Conservation (phyloP, 1,140 invertebrate genomes). For the Bombus difficillimus region DNA sequence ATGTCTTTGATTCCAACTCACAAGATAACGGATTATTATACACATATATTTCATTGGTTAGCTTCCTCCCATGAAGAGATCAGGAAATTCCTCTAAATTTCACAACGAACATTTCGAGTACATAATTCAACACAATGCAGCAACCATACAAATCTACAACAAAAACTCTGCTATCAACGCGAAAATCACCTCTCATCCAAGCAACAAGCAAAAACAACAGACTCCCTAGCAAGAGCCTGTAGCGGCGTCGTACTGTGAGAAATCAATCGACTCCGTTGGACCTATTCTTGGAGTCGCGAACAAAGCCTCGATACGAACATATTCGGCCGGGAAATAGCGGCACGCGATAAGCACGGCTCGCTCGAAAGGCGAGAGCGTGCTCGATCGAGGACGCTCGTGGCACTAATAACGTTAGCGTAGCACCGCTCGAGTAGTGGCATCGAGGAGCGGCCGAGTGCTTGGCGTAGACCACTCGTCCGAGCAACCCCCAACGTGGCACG, state of each 20-base stretch:
- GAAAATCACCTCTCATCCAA: not conserved
- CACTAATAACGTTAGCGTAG: conserved; percentile 71
- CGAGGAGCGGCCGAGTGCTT: conserved; percentile 64
- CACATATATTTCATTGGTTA: no score
- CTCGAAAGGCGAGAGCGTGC: conserved; percentile 57
- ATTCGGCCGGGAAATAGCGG: not conserved
- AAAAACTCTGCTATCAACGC: not conserved
- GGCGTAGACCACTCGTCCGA: conserved; percentile 62
- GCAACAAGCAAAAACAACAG: not conserved
- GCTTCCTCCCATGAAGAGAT: no score
- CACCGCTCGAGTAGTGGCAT: conserved; percentile 33
- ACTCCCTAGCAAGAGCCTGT: not conserved
- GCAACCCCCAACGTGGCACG: conserved; percentile 44
- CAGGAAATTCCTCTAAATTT: no score
- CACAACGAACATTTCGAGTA: no score
- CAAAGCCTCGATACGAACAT: not conserved
- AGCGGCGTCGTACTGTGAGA: conserved; percentile 2
- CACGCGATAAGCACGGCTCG: conserved; percentile 26
- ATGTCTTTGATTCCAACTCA: no score
- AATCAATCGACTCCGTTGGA: not conserved
- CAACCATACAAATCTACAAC: not conserved
- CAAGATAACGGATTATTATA: no score
- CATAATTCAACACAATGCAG: no score
- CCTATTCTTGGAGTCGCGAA: not conserved
- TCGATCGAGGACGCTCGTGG: conserved; percentile 60